Conservation (phyloP, 2,797 vertebrate genomes). For the Aphelocoma californica region DNA sequence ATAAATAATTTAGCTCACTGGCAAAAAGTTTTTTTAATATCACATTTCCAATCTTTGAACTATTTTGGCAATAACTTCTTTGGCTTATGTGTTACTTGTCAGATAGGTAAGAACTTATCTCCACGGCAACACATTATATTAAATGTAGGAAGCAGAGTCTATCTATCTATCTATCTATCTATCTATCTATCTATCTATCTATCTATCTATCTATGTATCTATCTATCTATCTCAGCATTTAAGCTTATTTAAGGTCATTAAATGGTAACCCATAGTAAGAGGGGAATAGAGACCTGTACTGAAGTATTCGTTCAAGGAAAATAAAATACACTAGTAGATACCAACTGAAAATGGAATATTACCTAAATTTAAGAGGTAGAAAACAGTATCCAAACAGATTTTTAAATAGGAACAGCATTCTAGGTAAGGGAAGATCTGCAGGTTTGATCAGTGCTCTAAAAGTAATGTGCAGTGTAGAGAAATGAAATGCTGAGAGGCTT, state of each 20-base stretch:
- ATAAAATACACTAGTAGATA: not conserved
- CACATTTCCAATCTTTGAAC: constrained; percentile 48
- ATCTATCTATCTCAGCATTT: not conserved
- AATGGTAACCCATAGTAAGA: not conserved
- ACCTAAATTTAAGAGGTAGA: not conserved
- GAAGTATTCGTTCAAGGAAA: not conserved
- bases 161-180: not conserved
- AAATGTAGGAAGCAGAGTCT: constrained; percentile 35
- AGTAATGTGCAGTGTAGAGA: not conserved
- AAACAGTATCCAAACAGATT: not conserved
- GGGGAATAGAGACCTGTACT: not conserved
- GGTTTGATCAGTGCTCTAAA: not conserved
- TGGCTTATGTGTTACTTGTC: constrained; percentile 51
- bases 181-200: not conserved
- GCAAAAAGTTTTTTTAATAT: constrained; percentile 2
- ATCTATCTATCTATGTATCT: not conserved
- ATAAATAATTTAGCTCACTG: not conserved
- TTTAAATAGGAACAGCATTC: not conserved
- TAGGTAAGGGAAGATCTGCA: not conserved
- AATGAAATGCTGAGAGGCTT: not conserved
- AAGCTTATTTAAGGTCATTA: constrained; percentile 35
- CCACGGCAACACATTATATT: constrained; percentile 59
- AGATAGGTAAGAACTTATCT: constrained; percentile 43
- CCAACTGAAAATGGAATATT: not conserved
- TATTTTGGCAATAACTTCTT: constrained; percentile 46